Evolutionary conservation across 2,113 vertebrate species (phyloP).

Genomic region (Lethenteron reissneri): DNA sequence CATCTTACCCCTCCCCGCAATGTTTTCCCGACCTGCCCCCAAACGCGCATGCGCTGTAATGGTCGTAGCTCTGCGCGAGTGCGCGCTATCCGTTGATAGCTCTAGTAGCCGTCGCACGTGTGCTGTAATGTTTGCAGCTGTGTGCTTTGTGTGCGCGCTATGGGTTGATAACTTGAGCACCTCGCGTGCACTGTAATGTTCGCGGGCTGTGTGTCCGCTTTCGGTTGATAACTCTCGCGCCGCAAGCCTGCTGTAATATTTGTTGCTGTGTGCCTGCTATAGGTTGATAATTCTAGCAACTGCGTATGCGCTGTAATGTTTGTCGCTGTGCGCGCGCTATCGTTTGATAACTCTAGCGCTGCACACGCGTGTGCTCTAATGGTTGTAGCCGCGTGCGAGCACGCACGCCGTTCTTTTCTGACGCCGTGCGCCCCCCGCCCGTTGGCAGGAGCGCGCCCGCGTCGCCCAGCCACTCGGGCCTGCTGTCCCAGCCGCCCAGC

Average conservation of each 20-base stretch:
- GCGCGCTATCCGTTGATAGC: background rate
- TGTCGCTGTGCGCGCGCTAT: background rate
- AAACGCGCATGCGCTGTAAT: slow-evolving; percentile 22
- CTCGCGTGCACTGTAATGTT: no score
- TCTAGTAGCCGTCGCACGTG: no score
- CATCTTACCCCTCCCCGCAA: slow-evolving; percentile 13
- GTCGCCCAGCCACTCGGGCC: slow-evolving; percentile 78
- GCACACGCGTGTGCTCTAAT: background rate
- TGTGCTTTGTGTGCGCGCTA: no score
- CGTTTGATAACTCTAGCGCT: background rate
- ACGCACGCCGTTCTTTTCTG: no score
- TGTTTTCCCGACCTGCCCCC: slow-evolving; percentile 17
- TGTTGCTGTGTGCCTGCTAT: background rate
- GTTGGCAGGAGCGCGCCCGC: slow-evolving; percentile 69
- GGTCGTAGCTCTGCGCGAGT: background rate
- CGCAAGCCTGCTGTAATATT: no score
- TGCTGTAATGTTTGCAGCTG: no score
- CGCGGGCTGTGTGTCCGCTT: no score
- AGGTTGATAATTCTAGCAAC: no score
- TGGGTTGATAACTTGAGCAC: no score
- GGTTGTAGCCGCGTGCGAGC: background rate
- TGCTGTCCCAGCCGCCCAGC: slow-evolving; percentile 66
- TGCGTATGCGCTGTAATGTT: background rate
- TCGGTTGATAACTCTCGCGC: no score
- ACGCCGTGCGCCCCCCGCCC: background rate